A percentile compares a stretch with the other conserved stretches of the same genome.
Evolutionary conservation across 2,113 vertebrate genomes (phyloP).

Genomic region (Puma concolor): DNA sequence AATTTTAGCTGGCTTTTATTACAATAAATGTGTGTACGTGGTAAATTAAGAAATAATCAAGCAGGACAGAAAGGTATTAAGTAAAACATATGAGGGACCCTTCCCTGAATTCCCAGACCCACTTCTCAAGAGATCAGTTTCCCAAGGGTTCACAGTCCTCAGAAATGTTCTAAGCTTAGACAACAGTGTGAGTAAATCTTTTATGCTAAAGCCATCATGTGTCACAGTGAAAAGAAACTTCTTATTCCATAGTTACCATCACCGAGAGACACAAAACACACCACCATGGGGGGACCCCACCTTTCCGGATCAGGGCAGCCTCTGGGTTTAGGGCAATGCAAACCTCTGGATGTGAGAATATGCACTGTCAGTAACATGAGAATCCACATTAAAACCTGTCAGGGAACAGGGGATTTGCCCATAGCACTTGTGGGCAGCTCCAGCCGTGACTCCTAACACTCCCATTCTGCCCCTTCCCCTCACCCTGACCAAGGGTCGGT

Average conservation of each 20-base stretch:
- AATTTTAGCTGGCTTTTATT: background rate
- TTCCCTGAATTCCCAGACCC: background rate
- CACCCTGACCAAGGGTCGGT: no score
- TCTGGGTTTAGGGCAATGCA: background rate
- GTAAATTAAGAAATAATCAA: background rate
- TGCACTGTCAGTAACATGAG: background rate
- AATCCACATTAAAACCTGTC: background rate
- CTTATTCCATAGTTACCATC: background rate
- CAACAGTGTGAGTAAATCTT: background rate
- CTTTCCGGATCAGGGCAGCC: no score
- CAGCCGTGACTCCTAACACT: background rate
- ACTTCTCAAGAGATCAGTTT: background rate
- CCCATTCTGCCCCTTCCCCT: background rate
- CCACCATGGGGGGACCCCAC: background rate
- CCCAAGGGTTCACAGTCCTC: background rate
- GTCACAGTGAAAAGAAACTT: background rate
- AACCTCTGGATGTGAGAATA: background rate
- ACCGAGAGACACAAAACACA: background rate
- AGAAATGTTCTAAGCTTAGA: background rate
- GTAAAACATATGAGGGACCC: background rate
- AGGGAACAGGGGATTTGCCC: background rate
- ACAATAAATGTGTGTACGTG: background rate
- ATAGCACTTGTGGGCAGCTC: background rate
- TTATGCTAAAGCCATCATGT: background rate
- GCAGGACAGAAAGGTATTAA: background rate